Percentiles rank a stretch among this genome's conserved stretches.
Evolutionary conservation across 1,140 invertebrate genomes (phyloP).

Genomic region (Aethina tumida): DNA sequence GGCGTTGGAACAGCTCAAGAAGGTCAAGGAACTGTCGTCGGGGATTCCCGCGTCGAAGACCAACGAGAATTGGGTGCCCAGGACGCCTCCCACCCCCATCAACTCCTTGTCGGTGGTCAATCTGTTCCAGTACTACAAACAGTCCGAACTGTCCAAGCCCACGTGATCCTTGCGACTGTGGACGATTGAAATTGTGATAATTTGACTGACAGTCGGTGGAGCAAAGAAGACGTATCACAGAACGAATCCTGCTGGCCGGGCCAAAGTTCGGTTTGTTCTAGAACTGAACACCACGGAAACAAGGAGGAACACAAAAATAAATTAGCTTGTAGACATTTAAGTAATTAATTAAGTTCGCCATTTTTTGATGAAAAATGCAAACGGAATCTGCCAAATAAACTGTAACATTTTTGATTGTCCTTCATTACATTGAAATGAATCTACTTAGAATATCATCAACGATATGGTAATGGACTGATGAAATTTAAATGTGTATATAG

Average conservation of each 20-base stretch:
- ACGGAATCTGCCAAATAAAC: no score
- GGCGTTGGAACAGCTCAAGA: conserved; percentile 44
- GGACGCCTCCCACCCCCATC: conserved; percentile 19
- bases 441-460: no score
- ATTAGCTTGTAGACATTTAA: background rate
- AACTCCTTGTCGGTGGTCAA: conserved; percentile 31
- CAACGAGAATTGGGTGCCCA: conserved; percentile 14
- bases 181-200: conserved; percentile 3
- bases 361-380: no score
- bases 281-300: conserved; percentile 3
- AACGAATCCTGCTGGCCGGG: background rate
- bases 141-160: conserved; percentile 1
- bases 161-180: conserved; percentile 2
- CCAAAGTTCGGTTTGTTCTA: conserved; percentile 1
- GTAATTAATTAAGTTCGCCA: background rate
- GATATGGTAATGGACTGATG: no score
- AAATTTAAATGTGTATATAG: no score
- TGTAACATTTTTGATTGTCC: no score
- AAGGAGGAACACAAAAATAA: background rate
- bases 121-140: conserved; percentile 30
- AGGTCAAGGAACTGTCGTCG: conserved; percentile 23
- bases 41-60: background rate
- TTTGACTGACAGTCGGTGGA: background rate
- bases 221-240: background rate
- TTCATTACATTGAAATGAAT: no score